Percentiles rank a stretch among this genome's conserved stretches.
Conservation (phyloP, 37 sponge, comb jelly and placozoan genomes). For the Geodia barretti region DNA sequence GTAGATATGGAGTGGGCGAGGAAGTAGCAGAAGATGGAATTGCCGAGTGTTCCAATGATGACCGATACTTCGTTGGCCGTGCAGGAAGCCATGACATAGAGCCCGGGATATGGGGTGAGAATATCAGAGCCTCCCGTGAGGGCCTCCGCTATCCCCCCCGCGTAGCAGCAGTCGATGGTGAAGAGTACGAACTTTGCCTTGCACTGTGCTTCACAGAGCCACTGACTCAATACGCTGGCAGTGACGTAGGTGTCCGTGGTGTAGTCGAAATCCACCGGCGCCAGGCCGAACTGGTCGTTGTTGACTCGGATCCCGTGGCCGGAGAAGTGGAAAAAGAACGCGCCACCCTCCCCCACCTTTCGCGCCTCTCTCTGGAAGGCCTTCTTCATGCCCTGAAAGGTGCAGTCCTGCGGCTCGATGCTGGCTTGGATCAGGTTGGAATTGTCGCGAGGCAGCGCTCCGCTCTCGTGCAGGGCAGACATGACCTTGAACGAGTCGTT, state of each 20-base stretch:
- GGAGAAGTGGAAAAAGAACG: constrained; percentile 67
- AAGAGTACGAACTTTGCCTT: constrained; percentile 40
- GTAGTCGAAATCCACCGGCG: constrained; percentile 24
- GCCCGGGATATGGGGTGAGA: not conserved
- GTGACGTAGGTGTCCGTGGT: constrained; percentile 22
- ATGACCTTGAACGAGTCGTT: constrained; percentile 30
- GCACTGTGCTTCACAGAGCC: constrained; percentile 5
- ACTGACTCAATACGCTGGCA: constrained; percentile 8
- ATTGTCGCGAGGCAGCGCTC: constrained; percentile 23
- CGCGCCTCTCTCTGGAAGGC: constrained; percentile 47
- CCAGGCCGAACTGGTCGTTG: constrained; percentile 23
- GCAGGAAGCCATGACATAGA: constrained; percentile 10
- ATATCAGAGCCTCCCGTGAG: not conserved
- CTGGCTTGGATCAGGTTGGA: constrained; percentile 25
- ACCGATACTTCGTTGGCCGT: constrained; percentile 24
- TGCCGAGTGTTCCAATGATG: constrained; percentile 15
- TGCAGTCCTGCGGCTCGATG: constrained; percentile 14
- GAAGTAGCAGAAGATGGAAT: constrained; percentile 55
- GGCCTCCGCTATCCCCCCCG: constrained; percentile 28
- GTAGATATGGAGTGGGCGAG: constrained; percentile 1
- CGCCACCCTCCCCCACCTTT: constrained; percentile 44
- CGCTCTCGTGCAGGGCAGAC: constrained; percentile 3
- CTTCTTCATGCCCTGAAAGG: constrained; percentile 42
- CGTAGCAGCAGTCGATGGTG: constrained; percentile 47
- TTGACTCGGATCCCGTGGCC: constrained; percentile 65